Percentiles rank a stretch among this genome's conserved stretches.
Conservation (phyloP, 2,888 invertebrate species). For the Tyria jacobaeae region DNA sequence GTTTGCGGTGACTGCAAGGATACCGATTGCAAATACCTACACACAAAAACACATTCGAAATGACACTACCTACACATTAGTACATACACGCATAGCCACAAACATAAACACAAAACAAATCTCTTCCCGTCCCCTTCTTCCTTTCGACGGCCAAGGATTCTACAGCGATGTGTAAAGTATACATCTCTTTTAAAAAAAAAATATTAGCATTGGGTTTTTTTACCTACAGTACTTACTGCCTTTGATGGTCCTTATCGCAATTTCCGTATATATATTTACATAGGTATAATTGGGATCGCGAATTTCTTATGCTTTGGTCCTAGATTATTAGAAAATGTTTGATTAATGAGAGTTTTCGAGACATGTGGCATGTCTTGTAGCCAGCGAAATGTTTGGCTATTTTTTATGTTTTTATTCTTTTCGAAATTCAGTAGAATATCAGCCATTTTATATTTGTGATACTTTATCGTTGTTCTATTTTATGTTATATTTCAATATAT, state of each 20-base stretch:
- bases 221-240: not conserved
- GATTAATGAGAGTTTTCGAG: not conserved
- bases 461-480: too few species aligned
- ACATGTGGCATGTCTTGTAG: not conserved
- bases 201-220: conserved; percentile 25
- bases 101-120: conserved; percentile 37
- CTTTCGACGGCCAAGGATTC: conserved; percentile 64
- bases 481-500: too few species aligned
- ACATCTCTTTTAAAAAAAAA: conserved; percentile 49
- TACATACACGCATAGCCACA: conserved; percentile 52
- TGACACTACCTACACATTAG: conserved; percentile 61
- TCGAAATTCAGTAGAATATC: too few species aligned
- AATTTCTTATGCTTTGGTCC: too few species aligned
- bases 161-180: conserved; percentile 81
- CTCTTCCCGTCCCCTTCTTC: conserved; percentile 46
- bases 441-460: too few species aligned
- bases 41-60: conserved; percentile 68
- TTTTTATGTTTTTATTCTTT: too few species aligned
- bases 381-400: too few species aligned
- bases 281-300: not conserved
- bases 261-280: not conserved
- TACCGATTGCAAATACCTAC: conserved; percentile 81
- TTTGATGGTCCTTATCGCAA: not conserved
- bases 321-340: too few species aligned
- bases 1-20: conserved; percentile 84